Conservation (phyloP, 2,797 vertebrate species). For the Pristis pectinata region DNA sequence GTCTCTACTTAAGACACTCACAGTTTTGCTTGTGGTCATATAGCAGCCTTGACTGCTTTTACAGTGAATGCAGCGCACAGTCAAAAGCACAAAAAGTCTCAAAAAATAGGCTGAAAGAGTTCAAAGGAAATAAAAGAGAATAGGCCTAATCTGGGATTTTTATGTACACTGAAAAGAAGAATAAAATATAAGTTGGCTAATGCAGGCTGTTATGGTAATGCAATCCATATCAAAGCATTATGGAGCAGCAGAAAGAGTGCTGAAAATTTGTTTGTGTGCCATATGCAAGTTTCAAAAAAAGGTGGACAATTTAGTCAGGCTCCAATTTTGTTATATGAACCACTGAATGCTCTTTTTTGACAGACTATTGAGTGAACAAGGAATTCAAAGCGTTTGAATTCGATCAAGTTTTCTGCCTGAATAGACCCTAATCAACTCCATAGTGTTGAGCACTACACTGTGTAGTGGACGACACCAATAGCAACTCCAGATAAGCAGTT, state of each 20-base stretch:
- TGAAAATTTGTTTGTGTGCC: constrained; percentile 70
- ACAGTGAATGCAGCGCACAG: constrained; percentile 96
- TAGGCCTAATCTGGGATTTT: constrained; percentile 99
- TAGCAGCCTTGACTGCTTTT: constrained; percentile 95
- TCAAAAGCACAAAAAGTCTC: constrained; percentile 93
- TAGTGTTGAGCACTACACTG: constrained; percentile 88
- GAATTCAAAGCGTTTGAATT: constrained; percentile 98
- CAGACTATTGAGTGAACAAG: constrained; percentile 93
- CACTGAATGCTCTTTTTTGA: constrained; percentile 98
- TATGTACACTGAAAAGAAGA: constrained; percentile 99
- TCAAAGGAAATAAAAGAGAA: constrained; percentile 99
- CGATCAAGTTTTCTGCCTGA: constrained; percentile 99
- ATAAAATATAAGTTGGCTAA: constrained; percentile 98
- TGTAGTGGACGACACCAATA: constrained; percentile 84
- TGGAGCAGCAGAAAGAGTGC: constrained; percentile 69
- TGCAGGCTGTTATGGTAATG: constrained; percentile 86
- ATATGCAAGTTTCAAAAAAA: constrained; percentile 76
- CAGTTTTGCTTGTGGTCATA: constrained; percentile 98
- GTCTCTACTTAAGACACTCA: constrained; percentile 94
- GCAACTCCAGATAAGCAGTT: constrained; percentile 71
- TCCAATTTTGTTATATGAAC: constrained; percentile 84
- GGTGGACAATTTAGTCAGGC: constrained; percentile 71
- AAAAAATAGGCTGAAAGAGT: constrained; percentile 97
- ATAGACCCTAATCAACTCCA: constrained; percentile 95
- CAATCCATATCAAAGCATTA: constrained; percentile 89